Percentiles rank a stretch among this genome's conserved stretches.
These are phyloP conservation scores for Paramormyrops hopkinsi DNA, from an alignment of 2,797 vertebrate species.

Conservation along the genomic window DNA sequence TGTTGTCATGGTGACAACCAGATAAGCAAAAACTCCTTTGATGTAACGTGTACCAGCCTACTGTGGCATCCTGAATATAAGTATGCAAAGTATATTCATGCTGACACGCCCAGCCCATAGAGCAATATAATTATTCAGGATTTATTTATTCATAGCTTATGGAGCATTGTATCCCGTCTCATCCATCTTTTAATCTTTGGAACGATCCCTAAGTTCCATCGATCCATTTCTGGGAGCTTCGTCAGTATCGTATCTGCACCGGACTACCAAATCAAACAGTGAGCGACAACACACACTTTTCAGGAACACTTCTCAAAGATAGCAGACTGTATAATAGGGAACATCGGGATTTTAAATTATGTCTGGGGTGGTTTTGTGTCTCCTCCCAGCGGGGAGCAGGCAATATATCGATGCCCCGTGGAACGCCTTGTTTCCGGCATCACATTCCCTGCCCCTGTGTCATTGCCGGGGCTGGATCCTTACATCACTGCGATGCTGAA, in stretches of 20 bases:
- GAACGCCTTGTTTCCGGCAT: neutral
- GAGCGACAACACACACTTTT: neutral
- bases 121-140: neutral
- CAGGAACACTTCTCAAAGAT: neutral
- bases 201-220: neutral
- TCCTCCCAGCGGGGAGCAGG: neutral
- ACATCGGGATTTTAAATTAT: slow-evolving; percentile 5
- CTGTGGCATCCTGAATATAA: neutral
- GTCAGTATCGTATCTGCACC: neutral
- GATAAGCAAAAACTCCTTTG: neutral
- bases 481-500: neutral
- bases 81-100: neutral
- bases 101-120: neutral
- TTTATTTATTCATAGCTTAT: slow-evolving; percentile 3
- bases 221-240: neutral
- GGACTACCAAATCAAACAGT: neutral
- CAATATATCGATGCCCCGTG: neutral
- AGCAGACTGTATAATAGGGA: neutral
- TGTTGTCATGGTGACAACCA: neutral
- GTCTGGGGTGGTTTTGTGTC: neutral
- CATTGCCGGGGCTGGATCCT: neutral
- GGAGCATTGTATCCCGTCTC: neutral
- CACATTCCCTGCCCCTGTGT: neutral
- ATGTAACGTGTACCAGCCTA: neutral
- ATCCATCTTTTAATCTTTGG: neutral